Evolutionary conservation across 2,797 vertebrate genomes (phyloP).

Genomic region (Acanthurus leucopareius): DNA sequence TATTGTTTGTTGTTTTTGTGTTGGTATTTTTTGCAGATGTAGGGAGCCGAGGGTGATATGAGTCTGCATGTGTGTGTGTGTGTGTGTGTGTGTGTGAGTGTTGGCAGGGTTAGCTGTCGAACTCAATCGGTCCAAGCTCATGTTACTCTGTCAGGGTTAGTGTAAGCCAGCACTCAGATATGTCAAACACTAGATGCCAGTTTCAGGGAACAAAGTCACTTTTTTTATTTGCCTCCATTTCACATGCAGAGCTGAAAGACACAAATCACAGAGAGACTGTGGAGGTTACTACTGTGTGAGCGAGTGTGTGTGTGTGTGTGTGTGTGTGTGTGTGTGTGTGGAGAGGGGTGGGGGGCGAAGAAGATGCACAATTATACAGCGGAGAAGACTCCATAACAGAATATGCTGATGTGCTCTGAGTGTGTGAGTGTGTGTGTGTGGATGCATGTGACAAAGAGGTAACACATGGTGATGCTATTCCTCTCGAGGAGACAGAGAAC

Average conservation of each 20-base stretch:
- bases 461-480: slow-evolving; percentile 67
- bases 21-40: slow-evolving; percentile 32
- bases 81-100: slow-evolving; percentile 29
- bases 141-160: slow-evolving; percentile 76
- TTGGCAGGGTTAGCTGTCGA: slow-evolving; percentile 60
- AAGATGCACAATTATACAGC: slow-evolving; percentile 48
- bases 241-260: slow-evolving; percentile 50
- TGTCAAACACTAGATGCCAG: slow-evolving; percentile 70
- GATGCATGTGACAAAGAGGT: slow-evolving; percentile 46
- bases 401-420: slow-evolving; percentile 51
- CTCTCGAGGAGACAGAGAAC: slow-evolving; percentile 76
- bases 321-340: too few species aligned
- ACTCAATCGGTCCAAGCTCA: slow-evolving; percentile 74
- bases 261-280: slow-evolving; percentile 41
- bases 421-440: slow-evolving; percentile 32
- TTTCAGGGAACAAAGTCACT: slow-evolving; percentile 66
- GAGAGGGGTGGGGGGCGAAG: slow-evolving; percentile 31
- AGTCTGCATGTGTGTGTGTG: neutral
- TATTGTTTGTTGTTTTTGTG: slow-evolving; percentile 19
- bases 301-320: slow-evolving; percentile 38
- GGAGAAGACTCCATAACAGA: slow-evolving; percentile 48
- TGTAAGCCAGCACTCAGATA: slow-evolving; percentile 68
- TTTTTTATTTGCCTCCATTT: slow-evolving; percentile 38
- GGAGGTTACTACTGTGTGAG: slow-evolving; percentile 42
- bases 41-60: slow-evolving; percentile 1